Evolutionary conservation across 2,888 invertebrate genomes (phyloP).

Genomic region (Pomacea canaliculata): DNA sequence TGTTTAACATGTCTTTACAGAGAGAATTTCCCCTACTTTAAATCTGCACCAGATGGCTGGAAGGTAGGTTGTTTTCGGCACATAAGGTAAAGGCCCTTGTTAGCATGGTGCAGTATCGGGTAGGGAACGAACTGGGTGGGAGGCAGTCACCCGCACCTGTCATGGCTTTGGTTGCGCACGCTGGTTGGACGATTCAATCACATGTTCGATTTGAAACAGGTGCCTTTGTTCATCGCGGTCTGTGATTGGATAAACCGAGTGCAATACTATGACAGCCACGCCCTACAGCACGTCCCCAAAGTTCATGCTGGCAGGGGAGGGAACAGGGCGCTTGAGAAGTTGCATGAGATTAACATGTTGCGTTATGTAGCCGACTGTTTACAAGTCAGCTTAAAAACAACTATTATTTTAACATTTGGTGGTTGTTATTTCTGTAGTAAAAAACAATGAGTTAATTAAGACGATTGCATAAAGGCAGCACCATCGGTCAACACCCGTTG

Average conservation of each 20-base stretch:
- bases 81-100: not conserved
- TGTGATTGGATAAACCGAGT: not conserved
- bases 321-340: too few relatives aligned
- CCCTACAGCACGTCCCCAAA: too few relatives aligned
- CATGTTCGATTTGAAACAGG: slow-evolving; percentile 19
- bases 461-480: too few relatives aligned
- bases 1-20: slow-evolving; percentile 73
- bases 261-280: too few relatives aligned
- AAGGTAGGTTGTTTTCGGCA: slow-evolving; percentile 73
- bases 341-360: too few relatives aligned
- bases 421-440: too few relatives aligned
- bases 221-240: not conserved
- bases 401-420: too few relatives aligned
- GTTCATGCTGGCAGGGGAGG: too few relatives aligned
- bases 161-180: slow-evolving; percentile 1
- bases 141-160: slow-evolving; percentile 13
- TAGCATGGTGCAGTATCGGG: not conserved
- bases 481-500: too few relatives aligned
- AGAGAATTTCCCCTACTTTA: slow-evolving; percentile 98
- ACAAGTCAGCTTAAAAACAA: too few relatives aligned
- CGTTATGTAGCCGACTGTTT: too few relatives aligned
- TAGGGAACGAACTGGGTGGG: not conserved
- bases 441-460: too few relatives aligned
- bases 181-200: slow-evolving; percentile 22
- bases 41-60: slow-evolving; percentile 98